Evolutionary conservation across 2,113 vertebrate genomes (phyloP), one percentile per base, ranked within the genome.

Genomic region (Platanista minor): DNA sequence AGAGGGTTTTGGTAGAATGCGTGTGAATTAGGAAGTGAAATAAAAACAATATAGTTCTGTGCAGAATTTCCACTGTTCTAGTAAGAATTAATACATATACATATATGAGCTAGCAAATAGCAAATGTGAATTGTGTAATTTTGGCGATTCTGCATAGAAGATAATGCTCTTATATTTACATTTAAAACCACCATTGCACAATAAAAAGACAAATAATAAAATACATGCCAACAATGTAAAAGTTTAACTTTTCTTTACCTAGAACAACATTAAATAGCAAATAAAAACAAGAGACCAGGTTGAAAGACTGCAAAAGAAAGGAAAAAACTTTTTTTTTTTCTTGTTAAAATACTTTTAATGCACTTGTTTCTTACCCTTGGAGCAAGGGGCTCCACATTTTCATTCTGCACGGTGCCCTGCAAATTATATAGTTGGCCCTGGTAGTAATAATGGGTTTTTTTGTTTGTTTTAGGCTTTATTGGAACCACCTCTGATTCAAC

Each of bases 401-500:
- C 82, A 93, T 71, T 72, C 20, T 78, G 54, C 54, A 33, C 11
- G 72, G 27, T 59, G 59, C 25, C 52, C 39, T 33, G 82, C 8
- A 74, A 92, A 77, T 71, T 46, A 61, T 18, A 41, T 4, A 57
- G 52, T 41, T n/a, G 31, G 54, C 9, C 59, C 61, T 91, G 18
- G 46, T 17, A 29, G 46, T 78, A 81, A 72, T 23, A 71, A 74
- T 57, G 52, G 62, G 36, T 54, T 71, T 88, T 54, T 72, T 78
- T 87, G 43, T 72, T 83, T 95, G 72, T 95, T 93, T 91, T 81
- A 87, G 83, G 77, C 57, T 74, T 84, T 88, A 80, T 9, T 74
- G 29, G 49, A 84, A 71, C 52, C 0, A 43, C 6, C 17, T 87
- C n/a, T 95, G 64, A 87, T 81, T 84, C 78, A 91, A 93, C 31